These are phyloP conservation scores for Drosophila stalkeri DNA, from an alignment of 2,888 invertebrate species.

Conservation along the genomic window DNA sequence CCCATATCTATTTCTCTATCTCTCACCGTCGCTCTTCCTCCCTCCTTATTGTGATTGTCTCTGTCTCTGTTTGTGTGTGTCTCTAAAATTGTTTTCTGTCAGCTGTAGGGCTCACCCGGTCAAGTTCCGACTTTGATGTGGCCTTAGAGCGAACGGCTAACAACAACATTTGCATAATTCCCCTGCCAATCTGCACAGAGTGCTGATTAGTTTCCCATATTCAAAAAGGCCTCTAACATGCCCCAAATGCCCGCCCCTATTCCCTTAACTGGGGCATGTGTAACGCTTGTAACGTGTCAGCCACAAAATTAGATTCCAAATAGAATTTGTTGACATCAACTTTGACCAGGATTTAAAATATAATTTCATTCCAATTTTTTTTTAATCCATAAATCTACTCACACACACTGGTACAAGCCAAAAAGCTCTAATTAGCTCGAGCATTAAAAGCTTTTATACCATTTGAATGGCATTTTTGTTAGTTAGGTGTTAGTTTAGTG, in stretches of 20 bases:
- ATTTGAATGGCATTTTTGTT: neutral
- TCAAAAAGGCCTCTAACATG: neutral
- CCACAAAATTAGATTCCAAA: constrained; percentile 37
- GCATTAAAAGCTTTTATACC: neutral
- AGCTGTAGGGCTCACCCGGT: constrained; percentile 35
- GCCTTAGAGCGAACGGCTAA: constrained; percentile 12
- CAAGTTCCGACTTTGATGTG: constrained; percentile 52
- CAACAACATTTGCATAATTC: constrained; percentile 56
- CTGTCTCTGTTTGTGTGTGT: neutral
- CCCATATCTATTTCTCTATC: constrained; percentile 6
- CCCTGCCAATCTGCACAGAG: constrained; percentile 32
- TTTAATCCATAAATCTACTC: neutral
- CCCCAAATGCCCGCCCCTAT: neutral
- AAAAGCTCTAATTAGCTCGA: constrained; percentile 1
- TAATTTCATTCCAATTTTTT: constrained; percentile 2
- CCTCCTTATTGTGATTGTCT: neutral
- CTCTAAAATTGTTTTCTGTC: constrained; percentile 42
- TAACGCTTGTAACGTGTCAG: constrained; percentile 29
- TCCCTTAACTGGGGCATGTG: neutral
- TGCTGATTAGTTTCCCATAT: constrained; percentile 46
- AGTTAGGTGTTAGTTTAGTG: neutral
- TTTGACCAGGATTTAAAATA: constrained; percentile 18
- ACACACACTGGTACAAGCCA: neutral
- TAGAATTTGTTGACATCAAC: constrained; percentile 6
- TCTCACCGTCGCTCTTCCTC: neutral